phyloP scores from a whole-genome alignment of 2,797 vertebrate genomes.

The Spea hammondii region DNA sequence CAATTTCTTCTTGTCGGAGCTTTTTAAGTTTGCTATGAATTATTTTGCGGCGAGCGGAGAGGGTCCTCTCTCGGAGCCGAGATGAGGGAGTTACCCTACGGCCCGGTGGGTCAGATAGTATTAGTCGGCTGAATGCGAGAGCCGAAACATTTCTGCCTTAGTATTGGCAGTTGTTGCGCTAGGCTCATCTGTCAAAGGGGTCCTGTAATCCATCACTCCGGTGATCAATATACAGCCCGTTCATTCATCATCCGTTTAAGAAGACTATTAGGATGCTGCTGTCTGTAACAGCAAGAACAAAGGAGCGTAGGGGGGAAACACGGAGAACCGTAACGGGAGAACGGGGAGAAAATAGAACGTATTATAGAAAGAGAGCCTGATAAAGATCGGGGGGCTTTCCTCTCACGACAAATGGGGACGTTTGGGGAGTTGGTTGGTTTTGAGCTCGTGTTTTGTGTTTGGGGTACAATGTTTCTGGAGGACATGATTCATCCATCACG shows the following conservation, averaged over 20 bases:
- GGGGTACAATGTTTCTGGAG: slow-evolving; percentile 53
- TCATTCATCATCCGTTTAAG: slow-evolving; percentile 76
- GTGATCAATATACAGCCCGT: slow-evolving; percentile 86
- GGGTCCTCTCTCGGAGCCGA: slow-evolving; percentile 62
- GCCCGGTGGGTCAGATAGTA: slow-evolving; percentile 73
- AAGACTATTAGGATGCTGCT: slow-evolving; percentile 63
- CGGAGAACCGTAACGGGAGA: slow-evolving; percentile 39
- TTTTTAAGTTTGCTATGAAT: slow-evolving; percentile 80
- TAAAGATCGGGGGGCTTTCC: slow-evolving; percentile 4
- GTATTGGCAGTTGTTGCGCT: slow-evolving; percentile 80
- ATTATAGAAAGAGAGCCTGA: slow-evolving; percentile 1
- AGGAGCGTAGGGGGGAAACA: slow-evolving; percentile 48
- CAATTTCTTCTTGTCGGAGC: slow-evolving; percentile 76
- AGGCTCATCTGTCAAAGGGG: slow-evolving; percentile 84
- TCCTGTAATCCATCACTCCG: slow-evolving; percentile 82
- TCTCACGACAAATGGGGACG: slow-evolving; percentile 17
- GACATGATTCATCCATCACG: slow-evolving; percentile 81
- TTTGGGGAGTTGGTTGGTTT: slow-evolving; percentile 65
- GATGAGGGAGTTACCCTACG: slow-evolving; percentile 62
- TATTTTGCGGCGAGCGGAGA: slow-evolving; percentile 69
- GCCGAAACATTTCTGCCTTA: slow-evolving; percentile 70
- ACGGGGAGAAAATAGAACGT: neutral
- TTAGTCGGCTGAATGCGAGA: slow-evolving; percentile 73
- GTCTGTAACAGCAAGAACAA: slow-evolving; percentile 62
- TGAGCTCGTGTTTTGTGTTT: slow-evolving; percentile 43